Percentiles rank a stretch among this genome's conserved stretches.
These are phyloP conservation scores for Urocolius indicus DNA, from an alignment of 2,113 vertebrate genomes.

Conservation along the genomic window DNA sequence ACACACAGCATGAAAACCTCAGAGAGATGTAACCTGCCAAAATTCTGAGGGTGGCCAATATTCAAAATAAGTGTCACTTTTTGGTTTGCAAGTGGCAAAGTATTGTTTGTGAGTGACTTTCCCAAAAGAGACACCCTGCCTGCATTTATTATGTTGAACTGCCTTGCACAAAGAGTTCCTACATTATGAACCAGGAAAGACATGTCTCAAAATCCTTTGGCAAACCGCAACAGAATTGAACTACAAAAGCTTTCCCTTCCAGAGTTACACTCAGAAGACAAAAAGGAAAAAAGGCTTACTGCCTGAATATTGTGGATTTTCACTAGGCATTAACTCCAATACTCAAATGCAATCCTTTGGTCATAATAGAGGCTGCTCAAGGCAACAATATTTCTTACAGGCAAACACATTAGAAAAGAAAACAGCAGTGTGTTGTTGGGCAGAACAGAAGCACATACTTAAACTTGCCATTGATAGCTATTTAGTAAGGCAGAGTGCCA, in stretches of 20 bases:
- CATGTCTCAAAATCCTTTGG: background rate
- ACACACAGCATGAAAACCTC: fast-evolving
- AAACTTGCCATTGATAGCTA: background rate
- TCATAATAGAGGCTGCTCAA: background rate
- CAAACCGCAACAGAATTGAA: background rate
- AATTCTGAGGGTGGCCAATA: background rate
- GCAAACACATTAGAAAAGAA: too few relatives aligned
- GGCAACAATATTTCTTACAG: background rate
- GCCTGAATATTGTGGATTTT: background rate
- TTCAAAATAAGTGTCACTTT: background rate
- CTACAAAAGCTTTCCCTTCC: background rate
- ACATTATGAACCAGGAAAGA: background rate
- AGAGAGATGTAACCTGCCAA: background rate
- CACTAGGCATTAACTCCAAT: background rate
- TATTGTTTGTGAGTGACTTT: background rate
- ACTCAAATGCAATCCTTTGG: background rate
- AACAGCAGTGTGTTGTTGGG: fast-evolving
- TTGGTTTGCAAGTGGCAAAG: background rate
- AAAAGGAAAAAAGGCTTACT: background rate
- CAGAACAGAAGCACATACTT: background rate
- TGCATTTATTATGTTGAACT: fast-evolving
- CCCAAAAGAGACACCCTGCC: background rate
- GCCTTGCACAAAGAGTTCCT: background rate
- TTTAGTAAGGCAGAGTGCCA: background rate
- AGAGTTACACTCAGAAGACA: too few relatives aligned